A percentile compares a stretch with the other conserved stretches of the same genome.
Conservation (phyloP, 37 sponge, comb jelly and placozoan species). For the Geodia barretti region DNA sequence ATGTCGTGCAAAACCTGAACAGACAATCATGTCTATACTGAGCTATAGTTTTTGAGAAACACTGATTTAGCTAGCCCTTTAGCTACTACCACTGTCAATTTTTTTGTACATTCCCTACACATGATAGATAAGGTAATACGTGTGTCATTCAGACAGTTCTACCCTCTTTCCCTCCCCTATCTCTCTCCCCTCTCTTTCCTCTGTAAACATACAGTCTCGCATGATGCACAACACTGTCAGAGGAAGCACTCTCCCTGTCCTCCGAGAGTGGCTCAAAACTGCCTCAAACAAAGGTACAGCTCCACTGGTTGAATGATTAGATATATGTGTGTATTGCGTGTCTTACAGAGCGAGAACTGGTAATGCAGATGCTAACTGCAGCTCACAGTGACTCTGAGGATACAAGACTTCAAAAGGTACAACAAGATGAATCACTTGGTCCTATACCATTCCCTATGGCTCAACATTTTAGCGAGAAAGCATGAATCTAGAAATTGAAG, state of each 20-base stretch:
- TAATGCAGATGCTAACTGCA: slow-evolving; percentile 30
- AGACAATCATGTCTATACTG: too few relatives aligned
- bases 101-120: too few relatives aligned
- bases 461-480: too few relatives aligned
- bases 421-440: too few relatives aligned
- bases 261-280: slow-evolving; percentile 46
- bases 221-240: slow-evolving; percentile 24
- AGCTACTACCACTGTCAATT: too few relatives aligned
- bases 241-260: slow-evolving; percentile 29
- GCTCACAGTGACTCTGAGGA: slow-evolving; percentile 31
- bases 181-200: neutral
- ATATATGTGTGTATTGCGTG: neutral
- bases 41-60: too few relatives aligned
- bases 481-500: neutral
- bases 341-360: slow-evolving; percentile 32
- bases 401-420: slow-evolving; percentile 18
- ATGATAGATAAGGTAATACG: too few relatives aligned
- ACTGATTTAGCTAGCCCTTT: too few relatives aligned
- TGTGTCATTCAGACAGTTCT: too few relatives aligned
- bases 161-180: too few relatives aligned
- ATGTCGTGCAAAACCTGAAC: too few relatives aligned
- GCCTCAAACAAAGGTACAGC: slow-evolving; percentile 33
- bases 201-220: neutral
- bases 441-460: too few relatives aligned
- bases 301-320: neutral